Conservation (phyloP, 2,888 invertebrate genomes). For the Homarus gammarus region DNA sequence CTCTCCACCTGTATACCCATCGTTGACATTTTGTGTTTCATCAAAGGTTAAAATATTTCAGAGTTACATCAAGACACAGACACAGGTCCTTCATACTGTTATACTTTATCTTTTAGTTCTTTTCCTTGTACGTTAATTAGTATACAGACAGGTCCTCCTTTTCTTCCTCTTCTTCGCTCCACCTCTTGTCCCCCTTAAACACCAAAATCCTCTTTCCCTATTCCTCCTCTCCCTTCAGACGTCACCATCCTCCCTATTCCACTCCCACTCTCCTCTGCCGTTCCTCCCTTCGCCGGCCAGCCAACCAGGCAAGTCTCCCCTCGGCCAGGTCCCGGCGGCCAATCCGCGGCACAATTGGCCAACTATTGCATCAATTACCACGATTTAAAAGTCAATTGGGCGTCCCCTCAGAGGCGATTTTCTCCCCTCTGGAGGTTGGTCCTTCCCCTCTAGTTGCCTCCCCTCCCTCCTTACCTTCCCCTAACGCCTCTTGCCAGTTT, state of each 20-base stretch:
- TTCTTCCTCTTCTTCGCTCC: not conserved
- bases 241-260: not conserved
- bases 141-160: no score
- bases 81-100: no score
- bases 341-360: constrained; percentile 67
- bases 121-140: not conserved
- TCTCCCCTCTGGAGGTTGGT: constrained; percentile 53
- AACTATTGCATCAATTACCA: constrained; percentile 69
- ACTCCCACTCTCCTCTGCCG: constrained; percentile 15
- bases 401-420: constrained; percentile 63
- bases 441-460: constrained; percentile 21
- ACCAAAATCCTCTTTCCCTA: not conserved
- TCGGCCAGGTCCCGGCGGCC: constrained; percentile 44
- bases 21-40: no score
- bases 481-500: not conserved
- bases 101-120: no score
- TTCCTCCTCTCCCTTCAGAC: not conserved
- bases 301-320: constrained; percentile 28
- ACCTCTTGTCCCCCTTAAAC: not conserved
- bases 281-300: not conserved
- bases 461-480: constrained; percentile 20
- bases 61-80: no score
- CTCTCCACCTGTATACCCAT: no score
- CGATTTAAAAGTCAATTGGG: constrained; percentile 71
- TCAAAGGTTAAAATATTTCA: no score